Evolutionary conservation across 2,797 vertebrate genomes (phyloP).

Genomic region (Pogoniulus pusillus): DNA sequence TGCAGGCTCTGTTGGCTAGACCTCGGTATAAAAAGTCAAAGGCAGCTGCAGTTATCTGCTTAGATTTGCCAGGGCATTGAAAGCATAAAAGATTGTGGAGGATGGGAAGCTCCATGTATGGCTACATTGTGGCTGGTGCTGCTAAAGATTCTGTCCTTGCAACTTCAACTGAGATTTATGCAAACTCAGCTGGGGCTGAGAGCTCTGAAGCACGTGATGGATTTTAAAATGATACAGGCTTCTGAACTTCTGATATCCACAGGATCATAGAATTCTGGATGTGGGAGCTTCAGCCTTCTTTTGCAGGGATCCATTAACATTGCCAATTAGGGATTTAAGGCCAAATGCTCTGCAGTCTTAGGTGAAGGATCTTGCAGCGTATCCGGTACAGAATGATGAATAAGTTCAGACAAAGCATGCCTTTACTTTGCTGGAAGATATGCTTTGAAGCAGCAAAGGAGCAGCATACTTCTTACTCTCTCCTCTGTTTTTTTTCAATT

Average conservation of each 20-base stretch:
- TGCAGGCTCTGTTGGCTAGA: constrained; percentile 28
- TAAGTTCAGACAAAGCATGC: constrained; percentile 33
- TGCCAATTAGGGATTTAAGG: constrained; percentile 13
- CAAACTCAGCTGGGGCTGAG: not conserved
- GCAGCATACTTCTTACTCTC: constrained; percentile 32
- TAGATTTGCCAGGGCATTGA: constrained; percentile 44
- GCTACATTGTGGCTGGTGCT: constrained; percentile 41
- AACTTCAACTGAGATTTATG: constrained; percentile 1
- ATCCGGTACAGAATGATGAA: constrained; percentile 44
- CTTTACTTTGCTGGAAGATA: constrained; percentile 55
- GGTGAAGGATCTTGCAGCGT: constrained; percentile 37
- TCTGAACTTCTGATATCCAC: not conserved
- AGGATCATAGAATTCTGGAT: not conserved
- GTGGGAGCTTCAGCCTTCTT: not conserved
- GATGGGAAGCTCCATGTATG: constrained; percentile 19
- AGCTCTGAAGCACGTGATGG: not conserved
- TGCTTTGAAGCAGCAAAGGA: constrained; percentile 65
- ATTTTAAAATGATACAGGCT: not conserved
- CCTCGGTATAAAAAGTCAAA: constrained; percentile 3
- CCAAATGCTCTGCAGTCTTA: not conserved
- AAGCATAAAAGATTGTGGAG: not conserved
- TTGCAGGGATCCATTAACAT: constrained; percentile 13
- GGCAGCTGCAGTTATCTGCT: constrained; percentile 61
- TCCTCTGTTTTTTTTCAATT: constrained; percentile 62
- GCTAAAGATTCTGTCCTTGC: constrained; percentile 46